phyloP scores from a whole-genome alignment of 2,797 vertebrate species.

The Pitangus sulphuratus region DNA sequence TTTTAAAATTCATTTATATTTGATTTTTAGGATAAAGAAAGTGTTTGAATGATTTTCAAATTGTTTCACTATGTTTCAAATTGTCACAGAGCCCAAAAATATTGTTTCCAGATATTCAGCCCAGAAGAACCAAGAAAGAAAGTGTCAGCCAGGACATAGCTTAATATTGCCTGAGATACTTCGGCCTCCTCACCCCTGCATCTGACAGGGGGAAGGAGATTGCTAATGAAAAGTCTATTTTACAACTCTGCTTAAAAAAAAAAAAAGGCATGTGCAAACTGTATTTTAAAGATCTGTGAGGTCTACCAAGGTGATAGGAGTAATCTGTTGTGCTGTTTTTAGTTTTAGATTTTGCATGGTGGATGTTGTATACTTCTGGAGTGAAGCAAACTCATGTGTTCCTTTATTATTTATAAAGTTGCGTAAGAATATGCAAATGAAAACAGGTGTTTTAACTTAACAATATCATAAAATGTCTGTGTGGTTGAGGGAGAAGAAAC shows the following conservation, averaged over 20 bases:
- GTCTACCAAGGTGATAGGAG: neutral
- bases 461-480: fast-evolving
- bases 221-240: neutral
- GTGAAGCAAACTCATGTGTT: neutral
- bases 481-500: neutral
- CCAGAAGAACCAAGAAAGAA: neutral
- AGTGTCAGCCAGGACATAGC: neutral
- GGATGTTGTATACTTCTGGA: neutral
- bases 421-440: neutral
- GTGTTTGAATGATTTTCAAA: neutral
- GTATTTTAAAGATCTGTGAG: neutral
- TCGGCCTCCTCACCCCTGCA: neutral
- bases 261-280: neutral
- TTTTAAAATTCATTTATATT: neutral
- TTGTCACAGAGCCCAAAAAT: neutral
- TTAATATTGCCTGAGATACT: neutral
- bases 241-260: neutral
- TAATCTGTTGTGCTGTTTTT: neutral
- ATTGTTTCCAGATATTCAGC: neutral
- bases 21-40: neutral
- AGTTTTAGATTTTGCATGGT: neutral
- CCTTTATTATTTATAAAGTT: neutral
- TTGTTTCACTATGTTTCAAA: neutral
- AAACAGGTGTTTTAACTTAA: neutral
- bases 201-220: neutral